Base-by-base conservation (phyloP, 2,888 invertebrate genomes). In the Eupsilia transversa region DNA sequence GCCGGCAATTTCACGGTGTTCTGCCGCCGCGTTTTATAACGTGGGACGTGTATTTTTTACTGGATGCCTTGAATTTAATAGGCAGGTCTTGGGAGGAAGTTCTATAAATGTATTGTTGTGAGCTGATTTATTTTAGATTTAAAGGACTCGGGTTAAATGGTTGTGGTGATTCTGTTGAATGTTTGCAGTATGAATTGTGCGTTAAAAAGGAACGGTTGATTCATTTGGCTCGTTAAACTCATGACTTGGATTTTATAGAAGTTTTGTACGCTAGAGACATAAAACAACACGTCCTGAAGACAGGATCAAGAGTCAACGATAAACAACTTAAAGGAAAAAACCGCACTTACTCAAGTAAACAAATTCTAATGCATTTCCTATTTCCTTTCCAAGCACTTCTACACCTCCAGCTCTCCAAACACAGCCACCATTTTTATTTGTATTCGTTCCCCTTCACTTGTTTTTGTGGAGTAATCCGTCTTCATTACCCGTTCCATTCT, bases 401-500 rank as follows among this genome's bases (percentile, higher is more conserved):
- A 43, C 38, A 57, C 63, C 38, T 72, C 75, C n/a, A 61, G 54
- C 54, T 72, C 76, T 78, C 63, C 60, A 74, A 87, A 80, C 76
- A 79, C 72, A 49, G 70, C 65, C 67, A 56, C 72, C 78, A 84
- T 86, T 86, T 85, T 86, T 85, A 86, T 86, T 84, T 83, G 77
- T 82, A 84, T 83, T 79, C 75, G 69, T 83, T 86, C 81, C 80
- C 75, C 77, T 85, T 81, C 80, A 83, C 86, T 88, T 87, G 90
- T 89, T 89, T 88, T 88, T 87, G 85, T 80, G 74, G 72, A 83
- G 90, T 91, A 90, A 92, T 92, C 90, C 87, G 85, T 92, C 92
- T 92, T 92, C 92, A 92, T 92, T 92, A 90, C 84, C 79, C 82
- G 87, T 87, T 88, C 79, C 87, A 88, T 89, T 89, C 88, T 86